Evolutionary conservation across 2,888 invertebrate genomes (phyloP), one percentile per base, ranked within the genome.

Genomic region (Leuctra nigra): DNA sequence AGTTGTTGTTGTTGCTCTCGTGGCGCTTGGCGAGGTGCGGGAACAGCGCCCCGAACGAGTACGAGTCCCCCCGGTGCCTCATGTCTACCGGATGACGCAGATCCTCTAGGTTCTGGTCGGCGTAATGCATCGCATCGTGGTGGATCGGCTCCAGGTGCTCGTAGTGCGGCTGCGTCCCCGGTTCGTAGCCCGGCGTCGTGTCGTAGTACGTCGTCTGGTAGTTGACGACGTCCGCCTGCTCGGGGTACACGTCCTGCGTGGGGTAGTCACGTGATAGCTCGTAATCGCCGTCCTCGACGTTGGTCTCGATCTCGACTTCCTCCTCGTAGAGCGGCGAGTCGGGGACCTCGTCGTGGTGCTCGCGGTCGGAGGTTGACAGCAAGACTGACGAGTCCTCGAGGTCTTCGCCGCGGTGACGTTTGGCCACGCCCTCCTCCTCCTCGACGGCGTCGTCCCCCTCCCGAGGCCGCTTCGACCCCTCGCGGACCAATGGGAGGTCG

Each of bases 1-100:
- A 48, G 35, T 14, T 18, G 4, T 33, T 9, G 35, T 50, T 35
- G 9, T 41, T 16, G 33, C 33, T n/a, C 35, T 13, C n/a, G 24
- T 33, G 18, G 16, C 48, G 25, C 16, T 50, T 50, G 7, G 50
- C 4, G 4, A 50, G 33, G 20, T 50, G 33, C 35, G 50, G 50
- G 50, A 50, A 50, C 3, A 50, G 33, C 16, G 35, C 50, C 13
- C 50, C 50, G 35, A 50, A 50, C 7, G 50, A 9, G 50, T 18
- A 50, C 33, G 50, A 33, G n/a, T 50, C 50, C 33, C 50, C 50
- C 2, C 50, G 33, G 33, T 50, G 50, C 18, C 50, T 33, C 50
- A 50, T 50, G 6, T 41, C 41, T 7, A 18, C 35, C 2, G 35
- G 50, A 1, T 35, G 18, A 11, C 50, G 35, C 20, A 50, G 33